Base-by-base conservation (phyloP, 1,140 invertebrate species). In the Bicyclus anynana region DNA sequence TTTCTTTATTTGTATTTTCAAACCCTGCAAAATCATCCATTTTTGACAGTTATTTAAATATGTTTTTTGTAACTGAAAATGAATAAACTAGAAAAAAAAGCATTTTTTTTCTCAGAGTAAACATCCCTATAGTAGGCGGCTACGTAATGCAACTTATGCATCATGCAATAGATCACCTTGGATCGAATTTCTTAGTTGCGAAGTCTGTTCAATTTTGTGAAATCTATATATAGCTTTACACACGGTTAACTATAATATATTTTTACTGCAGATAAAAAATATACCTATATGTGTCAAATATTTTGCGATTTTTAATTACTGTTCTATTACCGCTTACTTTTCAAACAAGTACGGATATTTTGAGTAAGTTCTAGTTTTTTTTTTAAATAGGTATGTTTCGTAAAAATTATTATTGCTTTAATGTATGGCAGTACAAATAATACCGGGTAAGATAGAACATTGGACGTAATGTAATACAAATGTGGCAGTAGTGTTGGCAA, bases 401-500 rank as follows among this genome's bases (percentile, higher is more conserved):
- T 27, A 27, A 27, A 5, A 9, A 27, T 27, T 27, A n/a, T 10
- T 23, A 46, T 46, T 17, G 9, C 5, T 6, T 46, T 9, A 46
- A 9, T 17, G 5, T 10, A 9, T 27, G 27, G 21, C 46, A 27
- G 27, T 48, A 23, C 23, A 40, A 38, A 17, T 33, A 33, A 40
- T 40, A 40, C 37, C 13, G 1, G 14, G 14, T 16, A 40, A 17
- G 13, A 40, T 21, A 44, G 48, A 37, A 54, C 59, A 62, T 69
- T 68, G 58, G 62, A 60, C 55, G 53, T 59, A 72, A 54, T 63
- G 57, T 70, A 64, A 73, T 74, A 79, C 74, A 77, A 83, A 81
- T 80, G 80, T 79, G 71, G 70, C 74, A 67, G 73, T 73, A 74
- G 77, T 83, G 84, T 83, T 79, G 70, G 81, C 81, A 84, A 84